Conservation (phyloP, 1,140 invertebrate genomes). For the Scaptomyza graminum region DNA sequence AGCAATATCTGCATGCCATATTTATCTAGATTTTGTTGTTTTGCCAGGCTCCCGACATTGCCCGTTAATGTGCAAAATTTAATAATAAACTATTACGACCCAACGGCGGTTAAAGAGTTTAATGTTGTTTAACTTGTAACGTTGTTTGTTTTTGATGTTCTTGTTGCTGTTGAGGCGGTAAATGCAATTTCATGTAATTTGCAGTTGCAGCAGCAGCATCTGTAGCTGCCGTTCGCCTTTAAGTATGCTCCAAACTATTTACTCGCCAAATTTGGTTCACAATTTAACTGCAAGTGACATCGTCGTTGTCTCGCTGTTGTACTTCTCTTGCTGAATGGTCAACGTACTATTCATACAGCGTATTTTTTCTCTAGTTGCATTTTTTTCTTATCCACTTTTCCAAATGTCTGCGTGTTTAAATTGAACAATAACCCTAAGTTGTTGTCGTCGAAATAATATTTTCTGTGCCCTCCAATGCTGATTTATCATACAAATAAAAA, state of each 20-base stretch:
- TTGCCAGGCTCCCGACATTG: conserved; percentile 46
- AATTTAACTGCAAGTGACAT: conserved; percentile 63
- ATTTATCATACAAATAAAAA: conserved; percentile 72
- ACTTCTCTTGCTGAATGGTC: conserved; percentile 47
- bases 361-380: conserved; percentile 3
- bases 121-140: conserved; percentile 31
- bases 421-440: conserved; percentile 82
- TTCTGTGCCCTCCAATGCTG: conserved; percentile 70
- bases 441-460: conserved; percentile 81
- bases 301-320: conserved; percentile 30
- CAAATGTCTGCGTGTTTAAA: conserved; percentile 77
- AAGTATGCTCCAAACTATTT: conserved; percentile 58
- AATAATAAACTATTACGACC: conserved; percentile 76
- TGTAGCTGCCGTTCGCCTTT: conserved; percentile 34
- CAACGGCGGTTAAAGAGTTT: conserved; percentile 70
- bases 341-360: conserved; percentile 29
- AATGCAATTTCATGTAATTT: conserved; percentile 61
- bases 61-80: conserved; percentile 78
- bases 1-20: conserved; percentile 59
- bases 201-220: conserved; percentile 12
- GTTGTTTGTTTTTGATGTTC: conserved; percentile 16
- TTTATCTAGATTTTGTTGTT: conserved; percentile 82
- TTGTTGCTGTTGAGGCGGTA: conserved; percentile 29
- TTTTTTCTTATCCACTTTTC: conserved; percentile 59
- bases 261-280: conserved; percentile 57